Conservation (phyloP, 1,140 invertebrate genomes). For the Papilio xuthus region DNA sequence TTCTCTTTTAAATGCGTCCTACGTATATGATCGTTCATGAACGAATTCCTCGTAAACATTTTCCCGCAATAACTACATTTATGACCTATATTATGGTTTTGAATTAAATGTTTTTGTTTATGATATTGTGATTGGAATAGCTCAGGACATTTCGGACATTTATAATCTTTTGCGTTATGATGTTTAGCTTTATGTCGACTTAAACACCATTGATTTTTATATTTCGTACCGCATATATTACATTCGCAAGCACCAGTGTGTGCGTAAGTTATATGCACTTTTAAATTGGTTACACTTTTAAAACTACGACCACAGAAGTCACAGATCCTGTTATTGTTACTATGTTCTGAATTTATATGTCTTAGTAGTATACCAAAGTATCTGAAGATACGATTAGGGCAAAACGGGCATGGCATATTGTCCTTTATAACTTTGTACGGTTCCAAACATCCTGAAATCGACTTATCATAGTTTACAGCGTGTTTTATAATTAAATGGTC, state of each 20-base stretch:
- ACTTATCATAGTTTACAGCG: slow-evolving; percentile 63
- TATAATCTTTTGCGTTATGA: slow-evolving; percentile 67
- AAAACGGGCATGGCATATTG: slow-evolving; percentile 65
- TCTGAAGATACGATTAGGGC: slow-evolving; percentile 55
- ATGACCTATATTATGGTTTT: slow-evolving; percentile 66
- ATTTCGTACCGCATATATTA: slow-evolving; percentile 62
- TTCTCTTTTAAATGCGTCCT: slow-evolving; percentile 75
- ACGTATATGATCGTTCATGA: slow-evolving; percentile 70
- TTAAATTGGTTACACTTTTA: slow-evolving; percentile 61
- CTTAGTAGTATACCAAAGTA: slow-evolving; percentile 65
- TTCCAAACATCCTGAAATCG: slow-evolving; percentile 58
- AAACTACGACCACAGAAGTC: slow-evolving; percentile 70
- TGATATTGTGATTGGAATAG: slow-evolving; percentile 69
- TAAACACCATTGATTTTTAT: slow-evolving; percentile 67
- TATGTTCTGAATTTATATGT: slow-evolving; percentile 69
- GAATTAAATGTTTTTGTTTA: slow-evolving; percentile 71
- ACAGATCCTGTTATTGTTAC: slow-evolving; percentile 67
- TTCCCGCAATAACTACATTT: slow-evolving; percentile 67
- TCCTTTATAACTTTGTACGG: slow-evolving; percentile 67
- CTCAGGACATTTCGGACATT: slow-evolving; percentile 70
- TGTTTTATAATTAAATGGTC: slow-evolving; percentile 67
- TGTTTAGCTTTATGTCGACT: slow-evolving; percentile 62
- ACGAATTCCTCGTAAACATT: slow-evolving; percentile 75
- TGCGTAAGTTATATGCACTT: slow-evolving; percentile 61
- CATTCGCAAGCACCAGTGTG: slow-evolving; percentile 64